Conservation (phyloP, 2,888 invertebrate genomes). For the Callyntrura guangdongensis region DNA sequence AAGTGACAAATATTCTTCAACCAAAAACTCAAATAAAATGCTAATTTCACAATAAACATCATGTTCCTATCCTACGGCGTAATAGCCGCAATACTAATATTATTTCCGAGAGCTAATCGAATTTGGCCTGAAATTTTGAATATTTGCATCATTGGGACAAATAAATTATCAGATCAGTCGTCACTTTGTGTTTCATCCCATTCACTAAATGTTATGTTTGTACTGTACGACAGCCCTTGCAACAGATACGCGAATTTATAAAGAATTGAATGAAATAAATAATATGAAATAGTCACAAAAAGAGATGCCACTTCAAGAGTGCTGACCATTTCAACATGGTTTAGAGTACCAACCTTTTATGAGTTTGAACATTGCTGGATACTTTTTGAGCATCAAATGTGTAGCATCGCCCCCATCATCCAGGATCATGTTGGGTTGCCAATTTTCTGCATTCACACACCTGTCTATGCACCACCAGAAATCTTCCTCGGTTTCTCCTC, state of each 20-base stretch:
- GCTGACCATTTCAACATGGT: not conserved
- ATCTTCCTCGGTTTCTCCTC: constrained; percentile 98
- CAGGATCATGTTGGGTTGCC: constrained; percentile 99
- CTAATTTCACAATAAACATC: not conserved
- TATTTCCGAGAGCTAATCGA: too few relatives aligned
- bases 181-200: constrained; percentile 33
- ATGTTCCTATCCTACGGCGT: too few relatives aligned
- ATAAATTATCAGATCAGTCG: constrained; percentile 43
- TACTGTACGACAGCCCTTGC: not conserved
- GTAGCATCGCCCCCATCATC: constrained; percentile 99
- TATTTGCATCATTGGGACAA: constrained; percentile 31
- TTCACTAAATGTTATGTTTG: not conserved
- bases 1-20: not conserved
- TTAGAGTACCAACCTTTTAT: constrained; percentile 90
- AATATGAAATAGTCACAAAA: not conserved
- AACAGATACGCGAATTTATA: too few relatives aligned
- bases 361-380: constrained; percentile 96
- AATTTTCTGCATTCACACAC: constrained; percentile 95
- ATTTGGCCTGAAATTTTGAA: constrained; percentile 18
- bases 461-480: constrained; percentile 99
- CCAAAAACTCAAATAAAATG: not conserved
- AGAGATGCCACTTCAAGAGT: not conserved
- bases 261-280: not conserved
- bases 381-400: constrained; percentile 98
- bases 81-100: too few relatives aligned